Evolutionary conservation across 2,113 vertebrate genomes (phyloP).

Genomic region (Nettapus auritus): DNA sequence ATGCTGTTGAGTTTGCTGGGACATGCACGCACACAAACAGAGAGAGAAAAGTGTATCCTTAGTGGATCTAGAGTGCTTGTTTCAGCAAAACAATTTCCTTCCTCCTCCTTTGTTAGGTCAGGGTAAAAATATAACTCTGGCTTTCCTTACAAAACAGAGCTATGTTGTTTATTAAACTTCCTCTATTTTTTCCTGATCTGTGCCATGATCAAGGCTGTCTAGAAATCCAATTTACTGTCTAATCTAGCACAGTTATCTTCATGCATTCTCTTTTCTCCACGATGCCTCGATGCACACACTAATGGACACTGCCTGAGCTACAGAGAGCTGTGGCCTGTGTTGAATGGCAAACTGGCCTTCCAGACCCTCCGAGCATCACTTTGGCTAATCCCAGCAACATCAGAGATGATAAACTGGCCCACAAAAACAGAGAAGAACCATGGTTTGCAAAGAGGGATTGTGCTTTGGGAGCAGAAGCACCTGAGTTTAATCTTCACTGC

Average conservation of each 20-base stretch:
- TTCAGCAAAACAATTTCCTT: conserved; percentile 67
- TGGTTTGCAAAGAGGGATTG: background rate
- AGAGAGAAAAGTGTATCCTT: conserved; percentile 19
- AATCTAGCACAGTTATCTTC: background rate
- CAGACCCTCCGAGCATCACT: background rate
- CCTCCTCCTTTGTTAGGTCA: conserved; percentile 55
- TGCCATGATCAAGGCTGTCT: background rate
- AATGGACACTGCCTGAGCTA: background rate
- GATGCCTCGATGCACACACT: background rate
- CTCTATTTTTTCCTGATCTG: conserved; percentile 27
- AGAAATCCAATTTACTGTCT: conserved; percentile 14
- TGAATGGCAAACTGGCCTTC: background rate
- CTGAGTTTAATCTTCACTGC: background rate
- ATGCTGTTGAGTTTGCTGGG: conserved; percentile 10
- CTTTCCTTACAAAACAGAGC: conserved; percentile 35
- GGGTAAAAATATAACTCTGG: conserved; percentile 48
- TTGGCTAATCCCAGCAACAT: background rate
- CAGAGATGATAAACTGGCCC: background rate
- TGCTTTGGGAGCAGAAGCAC: background rate
- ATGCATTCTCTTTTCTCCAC: background rate
- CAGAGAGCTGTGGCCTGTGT: background rate
- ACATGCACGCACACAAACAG: background rate
- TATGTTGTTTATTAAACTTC: conserved; percentile 46
- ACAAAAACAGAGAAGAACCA: background rate
- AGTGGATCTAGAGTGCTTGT: background rate